Conservation (phyloP, 2,113 vertebrate species). For the Syngnathus typhle region DNA sequence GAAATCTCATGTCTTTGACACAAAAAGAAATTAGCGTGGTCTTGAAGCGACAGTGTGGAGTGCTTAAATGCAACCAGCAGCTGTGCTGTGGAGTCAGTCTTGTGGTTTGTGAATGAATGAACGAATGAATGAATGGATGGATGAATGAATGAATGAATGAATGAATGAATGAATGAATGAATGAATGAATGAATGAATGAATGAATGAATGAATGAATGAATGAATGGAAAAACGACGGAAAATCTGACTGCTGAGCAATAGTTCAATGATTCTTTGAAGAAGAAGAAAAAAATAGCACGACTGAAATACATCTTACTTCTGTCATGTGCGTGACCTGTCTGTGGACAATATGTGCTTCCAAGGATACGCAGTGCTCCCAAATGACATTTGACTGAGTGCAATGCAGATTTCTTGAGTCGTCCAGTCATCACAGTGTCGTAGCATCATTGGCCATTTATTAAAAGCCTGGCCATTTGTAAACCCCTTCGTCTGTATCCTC, state of each 20-base stretch:
- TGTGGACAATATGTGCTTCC: background rate
- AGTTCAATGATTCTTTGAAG: background rate
- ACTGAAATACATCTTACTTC: background rate
- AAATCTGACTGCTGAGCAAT: too few relatives aligned
- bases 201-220: too few relatives aligned
- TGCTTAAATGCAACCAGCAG: background rate
- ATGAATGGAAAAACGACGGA: too few relatives aligned
- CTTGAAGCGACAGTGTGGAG: background rate
- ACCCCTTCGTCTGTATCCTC: constrained; percentile 40
- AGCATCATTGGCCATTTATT: constrained; percentile 39
- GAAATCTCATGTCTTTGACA: background rate
- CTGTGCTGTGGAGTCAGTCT: background rate
- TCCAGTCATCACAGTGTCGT: constrained; percentile 35
- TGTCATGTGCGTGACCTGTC: background rate
- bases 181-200: too few relatives aligned
- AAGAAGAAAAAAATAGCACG: too few relatives aligned
- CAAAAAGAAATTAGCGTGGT: background rate
- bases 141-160: too few relatives aligned
- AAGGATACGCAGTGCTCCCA: constrained; percentile 6
- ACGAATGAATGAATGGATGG: too few relatives aligned
- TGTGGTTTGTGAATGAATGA: background rate
- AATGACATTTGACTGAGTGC: constrained; percentile 41
- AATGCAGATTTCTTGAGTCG: constrained; percentile 40
- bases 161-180: too few relatives aligned
- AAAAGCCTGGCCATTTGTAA: constrained; percentile 52